phyloP scores from a whole-genome alignment of 1,140 invertebrate genomes.

The Anoplophora glabripennis region DNA sequence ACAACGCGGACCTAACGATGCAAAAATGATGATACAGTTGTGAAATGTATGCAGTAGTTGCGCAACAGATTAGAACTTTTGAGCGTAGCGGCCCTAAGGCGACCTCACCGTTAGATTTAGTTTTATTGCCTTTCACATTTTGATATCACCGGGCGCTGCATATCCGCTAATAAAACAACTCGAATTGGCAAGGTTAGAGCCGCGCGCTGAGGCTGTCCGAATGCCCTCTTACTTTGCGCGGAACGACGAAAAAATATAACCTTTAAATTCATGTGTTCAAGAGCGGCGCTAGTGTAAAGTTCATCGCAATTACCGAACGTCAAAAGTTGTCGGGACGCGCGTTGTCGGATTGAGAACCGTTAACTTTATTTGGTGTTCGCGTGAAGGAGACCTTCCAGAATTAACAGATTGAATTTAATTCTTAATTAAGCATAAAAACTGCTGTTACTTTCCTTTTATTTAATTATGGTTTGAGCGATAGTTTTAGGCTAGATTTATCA shows the following conservation, averaged over 20 bases:
- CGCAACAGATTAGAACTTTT: too few species aligned
- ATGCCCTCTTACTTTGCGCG: neutral
- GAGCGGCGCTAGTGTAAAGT: neutral
- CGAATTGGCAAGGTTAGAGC: neutral
- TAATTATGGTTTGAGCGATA: too few species aligned
- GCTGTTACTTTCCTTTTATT: too few species aligned
- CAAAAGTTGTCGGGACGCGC: neutral
- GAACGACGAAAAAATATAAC: neutral
- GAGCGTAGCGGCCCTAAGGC: neutral
- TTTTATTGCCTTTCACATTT: conserved; percentile 4
- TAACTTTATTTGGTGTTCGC: neutral
- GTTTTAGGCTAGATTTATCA: too few species aligned
- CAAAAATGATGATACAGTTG: too few species aligned
- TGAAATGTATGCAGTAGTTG: too few species aligned
- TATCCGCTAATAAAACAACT: neutral
- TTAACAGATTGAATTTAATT: too few species aligned
- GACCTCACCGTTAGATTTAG: neutral
- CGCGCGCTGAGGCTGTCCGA: too few species aligned
- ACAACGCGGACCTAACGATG: too few species aligned
- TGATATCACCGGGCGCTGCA: neutral
- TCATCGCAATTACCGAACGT: neutral
- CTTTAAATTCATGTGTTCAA: neutral
- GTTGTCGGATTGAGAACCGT: neutral
- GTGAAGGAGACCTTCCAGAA: too few species aligned
- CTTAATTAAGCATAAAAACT: too few species aligned